phyloP scores from a whole-genome alignment of 2,797 vertebrate species.

The Podarcis siculus region DNA sequence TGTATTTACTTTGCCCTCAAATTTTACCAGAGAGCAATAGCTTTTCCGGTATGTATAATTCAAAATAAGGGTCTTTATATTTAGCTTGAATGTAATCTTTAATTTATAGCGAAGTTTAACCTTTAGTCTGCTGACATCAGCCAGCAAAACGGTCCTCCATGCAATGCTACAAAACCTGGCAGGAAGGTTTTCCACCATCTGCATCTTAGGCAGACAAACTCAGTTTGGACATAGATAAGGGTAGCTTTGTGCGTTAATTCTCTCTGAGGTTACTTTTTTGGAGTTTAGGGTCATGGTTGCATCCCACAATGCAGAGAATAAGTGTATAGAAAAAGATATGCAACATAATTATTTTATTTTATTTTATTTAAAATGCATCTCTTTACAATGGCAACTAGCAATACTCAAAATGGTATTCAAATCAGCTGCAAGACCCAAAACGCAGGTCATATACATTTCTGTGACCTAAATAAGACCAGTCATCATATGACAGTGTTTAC shows the following conservation, averaged over 20 bases:
- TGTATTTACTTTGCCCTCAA: slow-evolving; percentile 38
- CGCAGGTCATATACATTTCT: too few relatives aligned
- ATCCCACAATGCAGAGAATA: neutral
- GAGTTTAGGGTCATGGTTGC: neutral
- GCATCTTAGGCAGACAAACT: neutral
- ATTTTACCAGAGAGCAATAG: slow-evolving; percentile 14
- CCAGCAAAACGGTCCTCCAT: neutral
- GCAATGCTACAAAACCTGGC: slow-evolving; percentile 21
- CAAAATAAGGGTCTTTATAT: slow-evolving; percentile 42
- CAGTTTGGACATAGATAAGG: neutral
- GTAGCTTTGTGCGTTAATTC: neutral
- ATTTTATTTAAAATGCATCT: too few relatives aligned
- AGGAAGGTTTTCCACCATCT: slow-evolving; percentile 30
- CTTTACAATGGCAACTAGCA: too few relatives aligned
- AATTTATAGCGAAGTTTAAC: slow-evolving; percentile 61
- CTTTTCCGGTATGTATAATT: slow-evolving; percentile 56
- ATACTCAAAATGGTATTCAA: too few relatives aligned
- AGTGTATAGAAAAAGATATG: too few relatives aligned
- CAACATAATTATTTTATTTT: too few relatives aligned
- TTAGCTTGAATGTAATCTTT: slow-evolving; percentile 49
- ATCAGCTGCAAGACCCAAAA: too few relatives aligned
- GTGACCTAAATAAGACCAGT: too few relatives aligned
- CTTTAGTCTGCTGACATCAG: slow-evolving; percentile 9
- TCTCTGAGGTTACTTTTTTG: neutral
- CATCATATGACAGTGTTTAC: neutral